phyloP scores from a whole-genome alignment of 2,888 invertebrate genomes.

The Ichneumon xanthorius region DNA sequence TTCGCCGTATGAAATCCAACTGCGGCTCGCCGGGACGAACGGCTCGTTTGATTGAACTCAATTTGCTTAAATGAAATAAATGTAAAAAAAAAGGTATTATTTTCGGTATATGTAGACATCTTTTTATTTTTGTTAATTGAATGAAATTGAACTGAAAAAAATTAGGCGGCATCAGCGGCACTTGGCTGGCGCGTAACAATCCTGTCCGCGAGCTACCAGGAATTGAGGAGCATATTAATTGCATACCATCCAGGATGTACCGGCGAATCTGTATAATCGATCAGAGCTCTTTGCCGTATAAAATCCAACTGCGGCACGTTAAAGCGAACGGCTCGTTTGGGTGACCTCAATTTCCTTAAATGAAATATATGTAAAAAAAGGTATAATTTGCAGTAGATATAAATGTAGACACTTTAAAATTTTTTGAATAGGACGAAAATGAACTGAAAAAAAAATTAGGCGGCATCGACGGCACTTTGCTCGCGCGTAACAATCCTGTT shows the following conservation, averaged over 20 bases:
- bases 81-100: neutral
- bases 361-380: neutral
- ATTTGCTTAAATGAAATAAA: neutral
- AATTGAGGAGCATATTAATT: slow-evolving; percentile 21
- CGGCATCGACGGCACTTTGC: neutral
- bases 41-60: neutral
- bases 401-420: too few relatives aligned
- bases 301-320: neutral
- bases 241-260: neutral
- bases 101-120: too few relatives aligned
- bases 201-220: slow-evolving; percentile 16
- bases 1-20: neutral
- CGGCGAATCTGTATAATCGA: neutral
- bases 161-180: neutral
- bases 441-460: neutral
- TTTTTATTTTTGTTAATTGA: too few relatives aligned
- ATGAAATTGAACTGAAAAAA: neutral
- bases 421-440: too few relatives aligned
- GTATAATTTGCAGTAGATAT: too few relatives aligned
- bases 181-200: neutral
- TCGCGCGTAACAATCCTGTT: slow-evolving; percentile 8
- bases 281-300: neutral
- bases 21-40: neutral
- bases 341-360: neutral
- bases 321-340: too few relatives aligned